Conservation (phyloP, 2,888 invertebrate species). For the Euplagia quadripunctaria region DNA sequence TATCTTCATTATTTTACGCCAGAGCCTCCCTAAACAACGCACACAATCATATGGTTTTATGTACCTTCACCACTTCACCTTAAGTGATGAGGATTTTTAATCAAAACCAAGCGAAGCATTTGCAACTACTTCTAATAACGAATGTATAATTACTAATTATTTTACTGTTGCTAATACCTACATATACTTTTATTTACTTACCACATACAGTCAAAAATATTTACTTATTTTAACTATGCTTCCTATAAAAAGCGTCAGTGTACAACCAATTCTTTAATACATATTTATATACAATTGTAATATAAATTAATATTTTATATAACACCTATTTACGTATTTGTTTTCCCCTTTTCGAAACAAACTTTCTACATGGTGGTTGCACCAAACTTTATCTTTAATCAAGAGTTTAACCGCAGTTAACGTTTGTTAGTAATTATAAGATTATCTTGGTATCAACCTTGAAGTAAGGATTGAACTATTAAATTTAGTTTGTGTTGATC, state of each 20-base stretch:
- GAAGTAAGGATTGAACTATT: conserved; percentile 15
- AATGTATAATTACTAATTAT: neutral
- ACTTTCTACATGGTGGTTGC: conserved; percentile 43
- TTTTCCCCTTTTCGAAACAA: conserved; percentile 82
- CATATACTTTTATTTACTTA: neutral
- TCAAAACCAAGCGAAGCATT: neutral
- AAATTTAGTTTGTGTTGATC: conserved; percentile 1
- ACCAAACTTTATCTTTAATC: conserved; percentile 46
- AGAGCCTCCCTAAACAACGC: neutral
- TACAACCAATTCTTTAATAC: conserved; percentile 44
- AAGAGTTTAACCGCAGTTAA: conserved; percentile 35
- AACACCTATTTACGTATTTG: conserved; percentile 83
- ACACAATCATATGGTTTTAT: neutral
- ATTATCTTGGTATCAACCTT: conserved; percentile 31
- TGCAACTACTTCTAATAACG: neutral
- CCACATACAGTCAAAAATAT: conserved; percentile 1
- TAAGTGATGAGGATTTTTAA: neutral
- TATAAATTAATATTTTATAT: conserved; percentile 50
- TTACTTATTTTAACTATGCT: conserved; percentile 25
- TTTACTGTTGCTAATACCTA: neutral
- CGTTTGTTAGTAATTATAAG: conserved; percentile 32
- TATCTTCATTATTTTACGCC: neutral
- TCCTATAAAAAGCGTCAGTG: conserved; percentile 42
- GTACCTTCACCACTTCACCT: neutral
- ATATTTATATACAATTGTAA: conserved; percentile 42